These are phyloP conservation scores for Xyrauchen texanus DNA, from an alignment of 2,113 vertebrate species.

Conservation along the genomic window DNA sequence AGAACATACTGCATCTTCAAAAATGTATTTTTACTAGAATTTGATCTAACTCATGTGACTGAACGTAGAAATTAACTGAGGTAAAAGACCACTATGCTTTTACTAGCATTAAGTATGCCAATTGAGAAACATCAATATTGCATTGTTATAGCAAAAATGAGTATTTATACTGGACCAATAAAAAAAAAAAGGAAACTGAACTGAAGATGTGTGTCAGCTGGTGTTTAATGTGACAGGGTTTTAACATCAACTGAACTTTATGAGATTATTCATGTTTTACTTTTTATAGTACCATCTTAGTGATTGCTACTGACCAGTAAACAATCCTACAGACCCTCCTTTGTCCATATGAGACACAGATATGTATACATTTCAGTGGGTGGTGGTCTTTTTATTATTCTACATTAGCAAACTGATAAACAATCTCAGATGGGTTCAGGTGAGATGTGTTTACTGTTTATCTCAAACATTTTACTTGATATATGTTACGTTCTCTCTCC, in stretches of 20 bases:
- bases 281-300: conserved; percentile 51
- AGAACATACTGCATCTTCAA: background rate
- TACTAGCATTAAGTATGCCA: no score
- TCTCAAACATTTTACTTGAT: conserved; percentile 53
- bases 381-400: conserved; percentile 69
- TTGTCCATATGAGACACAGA: conserved; percentile 6
- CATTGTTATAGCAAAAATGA: background rate
- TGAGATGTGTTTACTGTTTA: conserved; percentile 69
- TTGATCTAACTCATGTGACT: no score
- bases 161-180: background rate
- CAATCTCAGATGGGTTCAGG: no score
- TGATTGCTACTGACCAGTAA: conserved; percentile 49
- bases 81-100: no score
- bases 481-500: conserved; percentile 1
- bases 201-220: background rate
- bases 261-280: background rate
- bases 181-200: background rate
- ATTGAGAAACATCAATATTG: background rate
- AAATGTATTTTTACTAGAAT: background rate
- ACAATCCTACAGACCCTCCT: conserved; percentile 56
- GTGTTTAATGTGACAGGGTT: background rate
- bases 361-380: conserved; percentile 5
- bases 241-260: no score
- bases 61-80: no score
- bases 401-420: conserved; percentile 65